Evolutionary conservation across 2,888 invertebrate species (phyloP), one percentile per base, ranked within the genome.

Genomic region (Smittia aterrima): DNA sequence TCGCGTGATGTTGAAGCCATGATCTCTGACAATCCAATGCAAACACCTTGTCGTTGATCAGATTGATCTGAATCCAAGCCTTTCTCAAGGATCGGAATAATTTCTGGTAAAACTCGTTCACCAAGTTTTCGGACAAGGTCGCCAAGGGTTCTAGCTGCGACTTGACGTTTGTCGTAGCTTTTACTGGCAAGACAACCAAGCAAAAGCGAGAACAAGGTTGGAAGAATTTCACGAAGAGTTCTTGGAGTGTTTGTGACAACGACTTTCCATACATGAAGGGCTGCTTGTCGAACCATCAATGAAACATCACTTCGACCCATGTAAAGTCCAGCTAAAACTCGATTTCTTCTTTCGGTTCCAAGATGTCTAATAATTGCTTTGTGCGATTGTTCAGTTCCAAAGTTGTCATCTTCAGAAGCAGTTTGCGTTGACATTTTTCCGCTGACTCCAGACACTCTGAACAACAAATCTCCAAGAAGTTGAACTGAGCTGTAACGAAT

Each of bases 341-440:
- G 85, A 83, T 98, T 97, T 73, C 98, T 86, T 62, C 97, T 85
- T 79, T 97, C 96, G 1, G 87, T 89, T 0, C 98, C 98, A 68
- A 99, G 85, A 9, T 95, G 90, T 70, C 87, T 87, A 78, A 96
- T 92, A 77, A 98, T 98, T 0, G 96, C 94, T 81, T 90, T 87
- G 80, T 96, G 96, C 0, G 96, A 96, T 80, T 93, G 94, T 81
- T 97, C 97, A 0, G 98, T 98, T 75, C 98, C 99, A 83, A 99
- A 98, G 83, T 98, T 99, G 81, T 99, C 99, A 81, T 99, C 99
- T 82, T 99, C 98, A 77, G 93, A 94, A 0, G 96, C 96, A 0
- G 96, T 97, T 84, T 98, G 97, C 0, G 98, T 98, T 40, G 96
- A 96, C 97, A 98, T 98, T 85, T 99, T 99, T 73, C 98, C 98